Evolutionary conservation across 2,113 vertebrate genomes (phyloP), one percentile per base, ranked within the genome.

Genomic region (Channa argus): DNA sequence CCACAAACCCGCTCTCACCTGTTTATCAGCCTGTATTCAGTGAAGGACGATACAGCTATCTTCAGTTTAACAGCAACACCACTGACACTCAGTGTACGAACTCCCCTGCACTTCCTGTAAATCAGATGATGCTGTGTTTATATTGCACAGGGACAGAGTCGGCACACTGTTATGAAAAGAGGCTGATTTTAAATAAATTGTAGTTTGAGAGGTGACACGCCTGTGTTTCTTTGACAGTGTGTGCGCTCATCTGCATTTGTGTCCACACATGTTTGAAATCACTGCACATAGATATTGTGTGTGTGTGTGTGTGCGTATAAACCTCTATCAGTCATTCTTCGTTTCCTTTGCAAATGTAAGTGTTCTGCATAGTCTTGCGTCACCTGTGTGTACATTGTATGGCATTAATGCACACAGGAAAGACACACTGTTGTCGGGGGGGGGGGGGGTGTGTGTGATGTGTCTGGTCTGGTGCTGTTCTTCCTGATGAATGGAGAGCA

Each of bases 1-100:
- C 24, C 1, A 24, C 24, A 24, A 24, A 80, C 55, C 58, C 49
- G 8, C 71, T 62, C 53, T 4, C 0, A 11, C 56, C 36, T 71
- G 63, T 85, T 83, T 76, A 71, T 33, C 70, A 72, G 79, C 69
- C 64, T 86, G 79, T 88, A 85, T 82, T 82, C 77, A 67, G 75
- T 65, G 53, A 59, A 51, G 53, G 61, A 75, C 77, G 65, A 60
- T 71, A 65, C 76, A 78, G 66, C 24, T 76, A 2, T 76, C 67
- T 46, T 24, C 24, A 24, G 24, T 24, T 24, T 24, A 24, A 24
- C 24, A 24, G 85, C 71, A 7, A 9, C 79, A 63, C 2, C 3
- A 6, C 44, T 84, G 88, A 75, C 83, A 63, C 41, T 47, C 11
- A 0, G 39, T 79, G 63, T 75, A 60, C 75, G 79, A 55, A 67